Conservation (phyloP, 2,113 vertebrate genomes). For the Pithys albifrons region DNA sequence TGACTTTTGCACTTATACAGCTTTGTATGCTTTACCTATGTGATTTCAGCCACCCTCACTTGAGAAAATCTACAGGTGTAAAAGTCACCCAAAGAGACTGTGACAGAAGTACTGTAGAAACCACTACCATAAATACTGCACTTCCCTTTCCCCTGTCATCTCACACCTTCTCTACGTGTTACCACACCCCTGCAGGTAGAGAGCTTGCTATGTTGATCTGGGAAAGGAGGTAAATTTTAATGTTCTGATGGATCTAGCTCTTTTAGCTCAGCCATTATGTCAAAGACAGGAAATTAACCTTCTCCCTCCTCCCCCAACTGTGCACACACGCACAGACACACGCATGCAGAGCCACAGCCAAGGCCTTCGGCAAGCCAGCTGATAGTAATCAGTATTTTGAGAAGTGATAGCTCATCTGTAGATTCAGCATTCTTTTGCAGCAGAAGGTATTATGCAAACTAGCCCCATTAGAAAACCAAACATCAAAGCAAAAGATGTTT, state of each 20-base stretch:
- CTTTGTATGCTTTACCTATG: background rate
- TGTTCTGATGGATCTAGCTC: background rate
- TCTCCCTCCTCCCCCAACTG: background rate
- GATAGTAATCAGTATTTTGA: conserved; percentile 71
- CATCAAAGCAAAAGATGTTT: conserved; percentile 65
- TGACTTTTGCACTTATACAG: background rate
- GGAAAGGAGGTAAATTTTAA: background rate
- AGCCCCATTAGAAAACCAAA: conserved; percentile 65
- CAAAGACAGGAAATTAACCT: conserved; percentile 59
- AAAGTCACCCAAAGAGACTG: background rate
- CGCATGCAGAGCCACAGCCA: conserved; percentile 54
- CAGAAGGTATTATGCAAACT: conserved; percentile 65
- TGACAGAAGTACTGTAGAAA: background rate
- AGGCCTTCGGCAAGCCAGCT: conserved; percentile 67
- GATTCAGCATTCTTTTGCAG: conserved; percentile 67
- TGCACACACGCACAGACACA: conserved; percentile 52
- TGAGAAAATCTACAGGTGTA: background rate
- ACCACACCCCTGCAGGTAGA: background rate
- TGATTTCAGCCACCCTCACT: background rate
- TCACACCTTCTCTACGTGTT: background rate
- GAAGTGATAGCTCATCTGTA: conserved; percentile 70
- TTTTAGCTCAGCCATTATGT: conserved; percentile 3
- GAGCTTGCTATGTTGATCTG: background rate
- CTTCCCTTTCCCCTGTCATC: background rate
- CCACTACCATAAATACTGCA: background rate